Evolutionary conservation across 2,113 vertebrate species (phyloP).

Genomic region (Pteronura brasiliensis): DNA sequence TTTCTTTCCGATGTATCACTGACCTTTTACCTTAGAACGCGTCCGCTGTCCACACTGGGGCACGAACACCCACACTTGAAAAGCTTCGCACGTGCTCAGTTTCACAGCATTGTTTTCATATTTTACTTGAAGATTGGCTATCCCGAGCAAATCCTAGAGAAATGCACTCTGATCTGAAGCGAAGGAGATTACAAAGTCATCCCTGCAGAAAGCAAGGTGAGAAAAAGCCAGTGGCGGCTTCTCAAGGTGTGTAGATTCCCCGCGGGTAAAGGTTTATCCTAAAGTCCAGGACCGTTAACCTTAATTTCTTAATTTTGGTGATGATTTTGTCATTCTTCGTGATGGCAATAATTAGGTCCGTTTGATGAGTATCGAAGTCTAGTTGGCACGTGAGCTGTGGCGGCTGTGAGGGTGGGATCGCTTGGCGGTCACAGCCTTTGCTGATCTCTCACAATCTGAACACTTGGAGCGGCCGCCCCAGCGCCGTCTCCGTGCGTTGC

Average conservation of each 20-base stretch:
- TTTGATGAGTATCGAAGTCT: neutral
- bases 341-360: neutral
- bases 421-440: neutral
- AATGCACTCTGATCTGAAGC: conserved; percentile 71
- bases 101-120: conserved; percentile 8
- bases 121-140: conserved; percentile 77
- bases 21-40: neutral
- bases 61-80: neutral
- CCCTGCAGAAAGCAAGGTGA: neutral
- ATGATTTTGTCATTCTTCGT: neutral
- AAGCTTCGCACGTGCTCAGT: neutral
- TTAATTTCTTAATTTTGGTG: neutral
- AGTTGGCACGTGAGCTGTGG: neutral
- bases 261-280: neutral
- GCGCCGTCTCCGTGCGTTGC: neutral
- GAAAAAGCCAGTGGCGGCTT: neutral
- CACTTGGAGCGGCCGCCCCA: neutral
- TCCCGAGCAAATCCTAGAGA: conserved; percentile 83
- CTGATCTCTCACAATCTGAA: neutral
- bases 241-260: neutral
- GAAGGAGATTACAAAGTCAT: neutral
- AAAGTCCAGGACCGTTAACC: neutral
- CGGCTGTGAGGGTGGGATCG: neutral
- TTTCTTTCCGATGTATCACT: neutral
- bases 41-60: neutral